Base-by-base conservation (phyloP, 2,888 invertebrate genomes). In the Prosopocoilus inquinatus region DNA sequence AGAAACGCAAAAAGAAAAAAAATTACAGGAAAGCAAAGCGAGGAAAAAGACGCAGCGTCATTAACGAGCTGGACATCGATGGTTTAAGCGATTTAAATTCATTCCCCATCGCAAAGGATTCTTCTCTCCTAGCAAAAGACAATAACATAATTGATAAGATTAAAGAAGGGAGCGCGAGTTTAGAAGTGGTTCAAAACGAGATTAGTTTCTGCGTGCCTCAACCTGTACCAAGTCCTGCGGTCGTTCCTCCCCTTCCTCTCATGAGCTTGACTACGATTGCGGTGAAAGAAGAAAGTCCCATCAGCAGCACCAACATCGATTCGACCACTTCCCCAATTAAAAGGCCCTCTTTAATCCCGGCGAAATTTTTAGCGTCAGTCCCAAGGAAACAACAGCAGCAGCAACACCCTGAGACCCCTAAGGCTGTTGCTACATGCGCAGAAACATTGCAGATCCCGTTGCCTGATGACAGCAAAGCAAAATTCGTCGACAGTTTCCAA, bases 351-450 rank as follows among this genome's bases (percentile, higher is more conserved):
- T 53, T 64, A 35, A 62, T 64, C 47, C 66, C 64, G 7, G 59
- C 63, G 9, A 64, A 65, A 46, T 63, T 64, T 43, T 38, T 64
- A 43, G 53, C 62, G 46, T 47, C 60, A 11, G 56, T 61, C 38
- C 35, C 52, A 20, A 53, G 59, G 28, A 58, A 56, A 50, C 55
- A 58, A 50, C 20, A 28, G 20, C 20, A 4, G 3, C 5, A 28
- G 20, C 20, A 28, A 5, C 16, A 16, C 2, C 16, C 16, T n/a
- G n/a, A n/a, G n/a, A n/a, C n/a, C n/a, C n/a, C n/a, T n/a, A n/a
- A n/a, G n/a, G n/a, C n/a, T n/a, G n/a, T n/a, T n/a, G n/a, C n/a
- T n/a, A 3, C 16, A 16, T 16, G 2, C 3, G 20, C 20, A 28
- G 20, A 28, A 28, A 3, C 20, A 28, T 7, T 7, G 20, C 20